Evolutionary conservation across 2,797 vertebrate species (phyloP).

Genomic region (Platalea minor): DNA sequence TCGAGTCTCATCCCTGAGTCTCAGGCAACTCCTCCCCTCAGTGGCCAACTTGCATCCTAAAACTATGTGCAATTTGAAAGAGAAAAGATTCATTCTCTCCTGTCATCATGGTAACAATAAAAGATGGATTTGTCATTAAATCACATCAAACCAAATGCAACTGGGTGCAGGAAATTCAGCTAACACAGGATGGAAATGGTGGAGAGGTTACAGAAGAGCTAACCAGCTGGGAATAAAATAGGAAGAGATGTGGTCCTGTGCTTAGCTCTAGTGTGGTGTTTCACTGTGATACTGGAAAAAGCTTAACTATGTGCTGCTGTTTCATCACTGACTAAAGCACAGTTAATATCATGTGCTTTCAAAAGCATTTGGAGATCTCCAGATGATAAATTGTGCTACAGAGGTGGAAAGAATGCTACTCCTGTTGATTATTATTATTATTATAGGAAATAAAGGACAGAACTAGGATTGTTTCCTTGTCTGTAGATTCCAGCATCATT

Average conservation of each 20-base stretch:
- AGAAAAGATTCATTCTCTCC: neutral
- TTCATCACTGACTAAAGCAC: neutral
- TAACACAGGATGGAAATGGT: neutral
- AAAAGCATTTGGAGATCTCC: neutral
- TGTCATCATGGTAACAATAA: neutral
- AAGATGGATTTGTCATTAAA: neutral
- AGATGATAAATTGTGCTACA: neutral
- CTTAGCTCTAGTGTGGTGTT: neutral
- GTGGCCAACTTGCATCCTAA: neutral
- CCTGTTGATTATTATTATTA: neutral
- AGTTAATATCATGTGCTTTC: neutral
- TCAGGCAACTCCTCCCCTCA: neutral
- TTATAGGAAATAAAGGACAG: neutral
- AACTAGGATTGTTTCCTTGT: neutral
- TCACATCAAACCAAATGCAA: neutral
- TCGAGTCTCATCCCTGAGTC: neutral
- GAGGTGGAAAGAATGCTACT: neutral
- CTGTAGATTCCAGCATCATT: neutral
- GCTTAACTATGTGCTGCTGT: neutral
- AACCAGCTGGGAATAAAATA: neutral
- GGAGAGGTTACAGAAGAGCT: neutral
- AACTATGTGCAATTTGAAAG: neutral
- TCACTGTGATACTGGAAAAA: neutral
- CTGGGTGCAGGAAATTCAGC: neutral
- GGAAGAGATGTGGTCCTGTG: neutral